Conservation (phyloP, 92 coral and sea anemone genomes). For the Meandrina meandrites region DNA sequence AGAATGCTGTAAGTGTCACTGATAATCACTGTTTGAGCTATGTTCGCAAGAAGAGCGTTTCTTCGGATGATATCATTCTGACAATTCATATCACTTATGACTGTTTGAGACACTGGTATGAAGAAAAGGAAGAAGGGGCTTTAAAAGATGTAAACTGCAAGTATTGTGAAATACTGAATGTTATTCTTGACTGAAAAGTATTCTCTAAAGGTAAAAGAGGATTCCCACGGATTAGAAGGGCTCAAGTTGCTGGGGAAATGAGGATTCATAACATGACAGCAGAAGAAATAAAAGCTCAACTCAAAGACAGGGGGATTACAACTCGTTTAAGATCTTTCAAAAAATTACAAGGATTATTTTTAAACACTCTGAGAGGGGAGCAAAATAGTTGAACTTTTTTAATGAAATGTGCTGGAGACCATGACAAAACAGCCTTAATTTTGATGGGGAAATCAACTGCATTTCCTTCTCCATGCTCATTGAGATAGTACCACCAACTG, state of each 20-base stretch:
- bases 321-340: conserved; percentile 43
- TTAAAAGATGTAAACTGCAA: too few species aligned
- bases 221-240: neutral
- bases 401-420: conserved; percentile 27
- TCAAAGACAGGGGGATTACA: conserved; percentile 42
- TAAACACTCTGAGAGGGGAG: conserved; percentile 20
- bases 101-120: too few species aligned
- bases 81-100: too few species aligned
- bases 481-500: conserved; percentile 59
- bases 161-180: too few species aligned
- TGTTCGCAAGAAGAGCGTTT: too few species aligned
- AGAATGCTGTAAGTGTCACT: conserved; percentile 11
- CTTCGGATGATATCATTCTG: too few species aligned
- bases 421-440: conserved; percentile 27
- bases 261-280: conserved; percentile 27
- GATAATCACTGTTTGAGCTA: conserved; percentile 35
- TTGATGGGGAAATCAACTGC: conserved; percentile 47
- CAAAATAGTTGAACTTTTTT: conserved; percentile 4
- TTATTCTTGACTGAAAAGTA: too few species aligned
- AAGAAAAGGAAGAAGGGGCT: too few species aligned
- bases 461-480: conserved; percentile 60
- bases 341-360: conserved; percentile 40
- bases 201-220: too few species aligned
- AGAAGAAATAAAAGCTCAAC: conserved; percentile 31
- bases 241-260: neutral